phyloP scores from a whole-genome alignment of 2,888 invertebrate species.

The Plagodis dolabraria region DNA sequence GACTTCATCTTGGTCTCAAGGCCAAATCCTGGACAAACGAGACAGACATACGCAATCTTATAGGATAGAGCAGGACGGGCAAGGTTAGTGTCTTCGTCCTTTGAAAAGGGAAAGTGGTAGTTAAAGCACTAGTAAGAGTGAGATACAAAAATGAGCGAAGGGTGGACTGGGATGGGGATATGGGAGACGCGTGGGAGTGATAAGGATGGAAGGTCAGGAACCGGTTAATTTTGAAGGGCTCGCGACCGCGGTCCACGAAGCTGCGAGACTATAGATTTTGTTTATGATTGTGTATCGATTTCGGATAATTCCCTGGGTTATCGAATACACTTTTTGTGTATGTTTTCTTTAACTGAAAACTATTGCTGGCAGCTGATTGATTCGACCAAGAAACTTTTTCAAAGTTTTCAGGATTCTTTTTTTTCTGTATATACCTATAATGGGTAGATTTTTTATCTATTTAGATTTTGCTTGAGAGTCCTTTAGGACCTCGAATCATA shows the following conservation, averaged over 20 bases:
- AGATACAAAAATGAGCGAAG: constrained; percentile 81
- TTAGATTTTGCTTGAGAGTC: too few species aligned
- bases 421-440: too few species aligned
- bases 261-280: constrained; percentile 58
- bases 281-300: constrained; percentile 74
- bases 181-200: constrained; percentile 42
- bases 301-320: constrained; percentile 49
- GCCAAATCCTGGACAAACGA: constrained; percentile 74
- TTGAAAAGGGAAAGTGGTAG: constrained; percentile 84
- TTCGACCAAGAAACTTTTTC: too few species aligned
- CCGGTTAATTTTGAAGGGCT: constrained; percentile 84
- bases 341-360: not conserved
- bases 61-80: constrained; percentile 45
- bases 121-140: constrained; percentile 77
- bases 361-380: too few species aligned
- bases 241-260: constrained; percentile 70
- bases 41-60: constrained; percentile 44
- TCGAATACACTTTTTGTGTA: not conserved
- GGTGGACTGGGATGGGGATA: constrained; percentile 60
- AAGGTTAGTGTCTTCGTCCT: constrained; percentile 77
- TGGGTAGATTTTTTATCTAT: too few species aligned
- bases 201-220: constrained; percentile 61
- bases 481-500: too few species aligned
- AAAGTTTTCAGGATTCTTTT: too few species aligned
- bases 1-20: constrained; percentile 76